These are phyloP conservation scores for Erythrolamprus reginae DNA, from an alignment of 2,113 vertebrate species.

Conservation along the genomic window DNA sequence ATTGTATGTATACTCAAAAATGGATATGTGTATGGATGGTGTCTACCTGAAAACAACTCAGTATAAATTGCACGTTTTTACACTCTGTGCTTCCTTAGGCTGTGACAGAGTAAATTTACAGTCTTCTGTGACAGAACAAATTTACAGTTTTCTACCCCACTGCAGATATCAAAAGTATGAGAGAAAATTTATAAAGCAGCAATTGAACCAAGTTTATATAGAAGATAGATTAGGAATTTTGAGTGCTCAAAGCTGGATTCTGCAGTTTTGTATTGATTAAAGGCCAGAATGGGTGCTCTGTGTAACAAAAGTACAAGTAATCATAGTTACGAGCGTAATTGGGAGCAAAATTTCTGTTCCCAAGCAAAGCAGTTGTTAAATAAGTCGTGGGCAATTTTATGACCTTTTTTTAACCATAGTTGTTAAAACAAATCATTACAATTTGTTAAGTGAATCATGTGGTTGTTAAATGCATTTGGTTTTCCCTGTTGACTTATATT, in stretches of 20 bases:
- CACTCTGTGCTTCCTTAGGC: background rate
- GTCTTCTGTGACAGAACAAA: background rate
- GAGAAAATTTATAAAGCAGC: background rate
- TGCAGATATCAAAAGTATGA: background rate
- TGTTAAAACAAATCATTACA: background rate
- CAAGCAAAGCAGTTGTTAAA: background rate
- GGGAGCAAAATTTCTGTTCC: background rate
- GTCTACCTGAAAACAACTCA: background rate
- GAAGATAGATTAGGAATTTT: background rate
- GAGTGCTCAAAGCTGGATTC: background rate
- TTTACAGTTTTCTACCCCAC: background rate
- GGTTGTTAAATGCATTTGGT: background rate
- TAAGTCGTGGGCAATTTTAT: background rate
- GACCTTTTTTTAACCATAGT: background rate
- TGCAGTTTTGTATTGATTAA: background rate
- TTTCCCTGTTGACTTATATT: background rate
- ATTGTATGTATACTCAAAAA: background rate
- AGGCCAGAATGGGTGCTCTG: background rate
- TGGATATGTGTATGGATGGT: background rate
- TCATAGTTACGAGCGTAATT: background rate
- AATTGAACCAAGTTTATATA: background rate
- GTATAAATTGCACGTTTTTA: background rate
- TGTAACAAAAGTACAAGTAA: background rate
- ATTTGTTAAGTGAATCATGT: background rate
- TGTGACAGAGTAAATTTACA: background rate